These are phyloP conservation scores for Drosophila ohnishii DNA, from an alignment of 1,140 invertebrate species.

Conservation along the genomic window DNA sequence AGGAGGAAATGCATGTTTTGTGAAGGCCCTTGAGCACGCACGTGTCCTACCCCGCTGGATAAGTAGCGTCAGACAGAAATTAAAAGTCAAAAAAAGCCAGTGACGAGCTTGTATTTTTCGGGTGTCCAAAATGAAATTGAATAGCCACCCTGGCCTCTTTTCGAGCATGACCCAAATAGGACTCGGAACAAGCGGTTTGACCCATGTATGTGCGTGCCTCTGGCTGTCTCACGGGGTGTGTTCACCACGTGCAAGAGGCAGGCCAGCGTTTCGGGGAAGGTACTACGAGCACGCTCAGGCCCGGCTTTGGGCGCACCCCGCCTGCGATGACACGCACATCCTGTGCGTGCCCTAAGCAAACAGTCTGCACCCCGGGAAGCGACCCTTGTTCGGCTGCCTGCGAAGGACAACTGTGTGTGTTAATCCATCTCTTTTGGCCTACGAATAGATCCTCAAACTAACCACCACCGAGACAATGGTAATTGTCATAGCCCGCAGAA, in stretches of 20 bases:
- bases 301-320: constrained; percentile 9
- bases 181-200: neutral
- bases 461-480: constrained; percentile 3
- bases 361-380: constrained; percentile 8
- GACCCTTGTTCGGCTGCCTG: constrained; percentile 4
- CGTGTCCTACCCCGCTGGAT: constrained; percentile 7
- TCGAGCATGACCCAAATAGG: constrained; percentile 23
- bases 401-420: neutral
- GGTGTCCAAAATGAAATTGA: constrained; percentile 6
- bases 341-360: constrained; percentile 21
- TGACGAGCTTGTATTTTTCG: neutral
- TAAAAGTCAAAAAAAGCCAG: constrained; percentile 17
- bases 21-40: constrained; percentile 7
- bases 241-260: constrained; percentile 29
- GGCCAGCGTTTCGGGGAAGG: constrained; percentile 1
- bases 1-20: constrained; percentile 14
- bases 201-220: constrained; percentile 24
- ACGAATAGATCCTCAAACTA: constrained; percentile 5
- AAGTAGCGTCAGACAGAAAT: neutral
- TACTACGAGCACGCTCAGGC: neutral
- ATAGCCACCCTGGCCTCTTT: constrained; percentile 5
- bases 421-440: constrained; percentile 7
- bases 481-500: neutral
- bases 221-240: constrained; percentile 27
- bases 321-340: constrained; percentile 37